A percentile compares a stretch with the other conserved stretches of the same genome.
Conservation (phyloP, 2,888 invertebrate genomes). For the Netelia inedita region DNA sequence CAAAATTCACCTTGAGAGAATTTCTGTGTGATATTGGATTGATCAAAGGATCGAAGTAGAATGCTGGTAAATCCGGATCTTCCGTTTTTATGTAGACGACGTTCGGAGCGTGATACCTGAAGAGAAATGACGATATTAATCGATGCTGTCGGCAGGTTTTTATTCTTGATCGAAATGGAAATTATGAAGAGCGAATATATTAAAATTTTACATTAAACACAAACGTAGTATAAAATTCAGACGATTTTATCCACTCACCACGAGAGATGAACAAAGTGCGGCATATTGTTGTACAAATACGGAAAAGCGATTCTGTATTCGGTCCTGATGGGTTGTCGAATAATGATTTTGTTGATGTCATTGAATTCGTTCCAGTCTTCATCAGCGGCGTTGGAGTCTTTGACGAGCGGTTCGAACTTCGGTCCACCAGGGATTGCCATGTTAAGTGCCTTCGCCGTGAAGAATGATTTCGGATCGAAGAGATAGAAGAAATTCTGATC, state of each 20-base stretch:
- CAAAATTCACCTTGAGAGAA: slow-evolving; percentile 89
- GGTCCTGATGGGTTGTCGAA: slow-evolving; percentile 98
- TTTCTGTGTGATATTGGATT: slow-evolving; percentile 99
- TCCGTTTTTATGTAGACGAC: slow-evolving; percentile 99
- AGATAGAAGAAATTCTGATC: slow-evolving; percentile 99
- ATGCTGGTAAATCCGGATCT: slow-evolving; percentile 99
- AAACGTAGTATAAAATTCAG: slow-evolving; percentile 24
- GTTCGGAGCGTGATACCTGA: slow-evolving; percentile 99
- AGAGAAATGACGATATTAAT: not conserved
- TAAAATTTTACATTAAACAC: slow-evolving; percentile 39
- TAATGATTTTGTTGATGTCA: slow-evolving; percentile 99
- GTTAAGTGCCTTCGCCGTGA: slow-evolving; percentile 99
- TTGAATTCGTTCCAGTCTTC: slow-evolving; percentile 99
- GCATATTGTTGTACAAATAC: slow-evolving; percentile 99
- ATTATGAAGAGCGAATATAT: too few relatives aligned
- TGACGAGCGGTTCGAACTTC: slow-evolving; percentile 99
- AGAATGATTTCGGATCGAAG: slow-evolving; percentile 99
- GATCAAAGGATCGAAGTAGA: slow-evolving; percentile 99
- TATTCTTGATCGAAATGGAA: too few relatives aligned
- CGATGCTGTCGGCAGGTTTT: not conserved
- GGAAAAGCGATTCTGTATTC: slow-evolving; percentile 99
- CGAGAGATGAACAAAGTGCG: slow-evolving; percentile 98
- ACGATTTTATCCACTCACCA: slow-evolving; percentile 90
- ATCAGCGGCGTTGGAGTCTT: slow-evolving; percentile 98
- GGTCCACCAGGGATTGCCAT: slow-evolving; percentile 99